phyloP scores from a whole-genome alignment of 2,888 invertebrate species.

The Megastigmus dorsalis region DNA sequence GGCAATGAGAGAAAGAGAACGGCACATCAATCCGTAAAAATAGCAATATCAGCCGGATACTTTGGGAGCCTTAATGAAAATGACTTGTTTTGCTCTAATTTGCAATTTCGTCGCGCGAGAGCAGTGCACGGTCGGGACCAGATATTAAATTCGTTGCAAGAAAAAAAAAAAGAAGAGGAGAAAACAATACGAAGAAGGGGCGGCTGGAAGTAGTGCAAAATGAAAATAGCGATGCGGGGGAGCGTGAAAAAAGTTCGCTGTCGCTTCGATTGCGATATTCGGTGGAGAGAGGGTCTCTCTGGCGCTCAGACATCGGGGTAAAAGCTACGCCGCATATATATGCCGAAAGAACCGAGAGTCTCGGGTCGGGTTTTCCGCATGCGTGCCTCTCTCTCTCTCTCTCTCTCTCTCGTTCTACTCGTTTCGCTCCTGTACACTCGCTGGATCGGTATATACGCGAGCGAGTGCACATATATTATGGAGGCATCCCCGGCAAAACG shows the following conservation, averaged over 20 bases:
- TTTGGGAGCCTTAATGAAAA: not conserved
- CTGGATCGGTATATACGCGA: not conserved
- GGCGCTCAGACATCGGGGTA: not conserved
- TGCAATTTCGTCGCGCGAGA: not conserved
- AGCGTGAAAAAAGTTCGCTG: constrained; percentile 27
- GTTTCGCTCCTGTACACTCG: too few relatives aligned
- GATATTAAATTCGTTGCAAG: constrained; percentile 15
- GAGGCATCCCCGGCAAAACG: constrained; percentile 55
- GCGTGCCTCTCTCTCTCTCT: not conserved
- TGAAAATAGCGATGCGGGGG: constrained; percentile 27
- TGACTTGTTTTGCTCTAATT: not conserved
- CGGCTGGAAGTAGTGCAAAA: constrained; percentile 2
- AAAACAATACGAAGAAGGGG: not conserved
- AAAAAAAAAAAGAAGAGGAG: constrained; percentile 1
- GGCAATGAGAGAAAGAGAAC: not conserved
- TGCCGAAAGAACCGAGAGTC: constrained; percentile 26
- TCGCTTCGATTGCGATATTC: constrained; percentile 33
- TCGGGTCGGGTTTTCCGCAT: constrained; percentile 34
- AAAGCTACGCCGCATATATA: not conserved
- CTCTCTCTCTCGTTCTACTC: not conserved
- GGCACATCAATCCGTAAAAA: not conserved
- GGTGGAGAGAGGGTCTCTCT: too few relatives aligned
- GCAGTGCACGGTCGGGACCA: not conserved
- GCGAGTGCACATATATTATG: constrained; percentile 13
- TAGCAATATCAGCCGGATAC: not conserved